Conservation (phyloP, 2,113 vertebrate species). For the Ailuropoda melanoleuca region DNA sequence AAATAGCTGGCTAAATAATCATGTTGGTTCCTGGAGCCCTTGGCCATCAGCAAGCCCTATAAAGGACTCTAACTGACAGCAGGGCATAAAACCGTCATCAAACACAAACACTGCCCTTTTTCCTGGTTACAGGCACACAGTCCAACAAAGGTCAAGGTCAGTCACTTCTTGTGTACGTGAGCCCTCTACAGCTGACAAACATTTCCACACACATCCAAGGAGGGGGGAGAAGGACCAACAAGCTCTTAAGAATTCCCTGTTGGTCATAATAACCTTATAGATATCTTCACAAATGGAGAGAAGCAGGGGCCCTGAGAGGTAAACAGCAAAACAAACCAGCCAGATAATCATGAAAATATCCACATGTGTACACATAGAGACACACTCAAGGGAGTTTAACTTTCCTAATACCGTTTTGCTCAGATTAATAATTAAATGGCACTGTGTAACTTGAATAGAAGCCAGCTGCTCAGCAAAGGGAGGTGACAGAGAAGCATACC, state of each 20-base stretch:
- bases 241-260: neutral
- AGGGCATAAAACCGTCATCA: constrained; percentile 43
- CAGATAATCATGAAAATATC: neutral
- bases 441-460: constrained; percentile 65
- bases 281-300: neutral
- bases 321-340: neutral
- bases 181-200: neutral
- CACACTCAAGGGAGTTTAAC: neutral
- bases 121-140: constrained; percentile 38
- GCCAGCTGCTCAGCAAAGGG: constrained; percentile 48
- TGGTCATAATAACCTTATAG: neutral
- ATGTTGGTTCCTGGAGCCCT: constrained; percentile 18
- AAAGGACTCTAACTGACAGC: constrained; percentile 41
- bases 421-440: constrained; percentile 76
- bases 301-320: neutral
- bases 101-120: constrained; percentile 53
- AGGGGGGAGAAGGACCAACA: neutral
- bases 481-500: neutral
- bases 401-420: constrained; percentile 58
- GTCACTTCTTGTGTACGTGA: constrained; percentile 13
- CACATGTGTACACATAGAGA: neutral
- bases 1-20: constrained; percentile 49
- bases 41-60: constrained; percentile 12
- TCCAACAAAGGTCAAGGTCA: constrained; percentile 57
- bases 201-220: constrained; percentile 9